These are phyloP conservation scores for Allolobophora icterica DNA, from an alignment of 2,888 invertebrate species.

Conservation along the genomic window DNA sequence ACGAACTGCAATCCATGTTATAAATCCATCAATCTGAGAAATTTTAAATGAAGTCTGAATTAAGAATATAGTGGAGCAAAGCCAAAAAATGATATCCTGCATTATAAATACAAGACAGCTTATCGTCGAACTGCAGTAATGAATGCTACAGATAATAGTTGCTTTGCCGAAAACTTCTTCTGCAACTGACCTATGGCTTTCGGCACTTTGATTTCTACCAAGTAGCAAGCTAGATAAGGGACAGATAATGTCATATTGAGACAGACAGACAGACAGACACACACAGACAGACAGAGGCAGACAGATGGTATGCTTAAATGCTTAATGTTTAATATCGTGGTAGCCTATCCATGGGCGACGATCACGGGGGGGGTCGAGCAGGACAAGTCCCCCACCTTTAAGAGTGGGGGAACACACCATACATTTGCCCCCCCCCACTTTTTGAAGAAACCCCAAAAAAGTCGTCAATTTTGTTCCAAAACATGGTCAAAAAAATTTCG, in stretches of 20 bases:
- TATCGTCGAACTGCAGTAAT: not conserved
- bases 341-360: too few species aligned
- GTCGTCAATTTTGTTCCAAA: too few species aligned
- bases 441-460: too few species aligned
- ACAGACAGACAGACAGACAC: not conserved
- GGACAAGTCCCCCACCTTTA: too few species aligned
- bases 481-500: too few species aligned
- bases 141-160: not conserved
- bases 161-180: not conserved
- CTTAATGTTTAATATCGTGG: too few species aligned
- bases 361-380: too few species aligned
- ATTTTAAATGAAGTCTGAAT: not conserved
- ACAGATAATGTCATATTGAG: not conserved
- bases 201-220: not conserved
- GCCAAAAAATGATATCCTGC: not conserved
- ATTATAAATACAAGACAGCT: not conserved
- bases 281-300: not conserved
- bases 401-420: too few species aligned
- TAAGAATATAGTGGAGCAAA: not conserved
- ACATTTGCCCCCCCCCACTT: too few species aligned
- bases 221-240: not conserved
- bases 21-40: slow-evolving; percentile 27
- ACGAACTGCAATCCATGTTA: slow-evolving; percentile 41
- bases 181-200: not conserved
- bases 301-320: not conserved